Base-by-base conservation (phyloP, 2,797 vertebrate genomes). In the Enteromius anoplus region DNA sequence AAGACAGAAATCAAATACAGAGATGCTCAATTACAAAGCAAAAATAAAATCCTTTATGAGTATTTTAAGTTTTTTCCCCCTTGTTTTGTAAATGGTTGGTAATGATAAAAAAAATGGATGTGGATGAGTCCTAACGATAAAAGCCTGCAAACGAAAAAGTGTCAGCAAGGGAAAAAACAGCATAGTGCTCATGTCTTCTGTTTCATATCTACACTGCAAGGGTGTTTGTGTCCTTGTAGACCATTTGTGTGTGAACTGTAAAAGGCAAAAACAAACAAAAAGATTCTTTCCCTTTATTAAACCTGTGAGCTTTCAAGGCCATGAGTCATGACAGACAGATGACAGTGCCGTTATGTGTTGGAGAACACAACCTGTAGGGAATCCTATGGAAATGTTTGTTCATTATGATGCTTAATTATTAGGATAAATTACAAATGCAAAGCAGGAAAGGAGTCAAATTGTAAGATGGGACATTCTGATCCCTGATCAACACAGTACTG, bases 391-490 rank as follows among this genome's bases (percentile, higher is more conserved):
- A 68, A 49, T 32, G 1, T 49, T 58, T 78, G 71, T 64, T 86
- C 51, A 83, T 78, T 76, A 69, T 11, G 68, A 64, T 55, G 73
- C 68, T 75, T 79, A 75, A 81, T 81, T 81, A 83, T 76, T 42
- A 29, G 26, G 42, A 84, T 62, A 6, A 51, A 86, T 86, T 81
- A 80, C 45, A 80, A 85, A 69, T 80, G 73, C 72, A 81, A 78
- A 87, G 42, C 17, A 76, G 64, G 51, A 73, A 71, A 53, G 4
- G 37, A 77, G 2, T 77, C 19, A 62, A 81, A 62, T 26, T 51
- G 65, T 42, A 49, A 60, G 32, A 42, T 26, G 32, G 23, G 53
- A 55, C 40, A 66, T 71, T 47, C 11, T 42, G 51, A 80, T 58
- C 55, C 70, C 32, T 40, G 21, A 70, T 40, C 77, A 69, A 70